Conservation (phyloP, 2,113 vertebrate species). For the Tachycineta bicolor region DNA sequence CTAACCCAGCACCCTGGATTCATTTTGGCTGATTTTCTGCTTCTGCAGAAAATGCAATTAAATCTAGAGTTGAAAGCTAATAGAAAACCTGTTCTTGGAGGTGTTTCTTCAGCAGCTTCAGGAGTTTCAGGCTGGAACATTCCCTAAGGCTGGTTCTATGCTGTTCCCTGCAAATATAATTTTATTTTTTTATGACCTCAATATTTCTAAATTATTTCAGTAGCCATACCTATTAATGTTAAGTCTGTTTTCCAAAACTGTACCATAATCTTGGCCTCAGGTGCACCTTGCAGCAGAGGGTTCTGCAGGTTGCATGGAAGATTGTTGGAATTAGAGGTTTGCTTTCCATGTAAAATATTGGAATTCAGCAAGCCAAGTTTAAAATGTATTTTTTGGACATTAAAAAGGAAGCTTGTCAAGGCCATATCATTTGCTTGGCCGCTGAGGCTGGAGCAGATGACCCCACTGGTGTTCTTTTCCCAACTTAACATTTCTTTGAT, state of each 20-base stretch:
- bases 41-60: not conserved
- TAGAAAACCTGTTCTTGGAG: not conserved
- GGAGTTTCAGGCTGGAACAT: not conserved
- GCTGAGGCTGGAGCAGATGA: not conserved
- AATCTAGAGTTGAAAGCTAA: not conserved
- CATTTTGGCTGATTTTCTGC: not conserved
- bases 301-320: not conserved
- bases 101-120: not conserved
- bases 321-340: not conserved
- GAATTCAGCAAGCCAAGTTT: not conserved
- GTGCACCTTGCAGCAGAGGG: not conserved
- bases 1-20: not conserved
- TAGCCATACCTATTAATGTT: not conserved
- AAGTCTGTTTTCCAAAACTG: not conserved
- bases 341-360: not conserved
- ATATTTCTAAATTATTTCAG: not conserved
- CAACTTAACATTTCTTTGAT: not conserved
- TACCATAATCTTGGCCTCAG: not conserved
- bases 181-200: not conserved
- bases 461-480: not conserved
- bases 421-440: not conserved
- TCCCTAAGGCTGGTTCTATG: not conserved
- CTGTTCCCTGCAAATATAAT: not conserved
- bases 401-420: not conserved
- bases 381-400: not conserved